Evolutionary conservation across 30 jellyfish, hydroid and myxozoan species (phyloP).

Genomic region (Cassiopea xamachana): DNA sequence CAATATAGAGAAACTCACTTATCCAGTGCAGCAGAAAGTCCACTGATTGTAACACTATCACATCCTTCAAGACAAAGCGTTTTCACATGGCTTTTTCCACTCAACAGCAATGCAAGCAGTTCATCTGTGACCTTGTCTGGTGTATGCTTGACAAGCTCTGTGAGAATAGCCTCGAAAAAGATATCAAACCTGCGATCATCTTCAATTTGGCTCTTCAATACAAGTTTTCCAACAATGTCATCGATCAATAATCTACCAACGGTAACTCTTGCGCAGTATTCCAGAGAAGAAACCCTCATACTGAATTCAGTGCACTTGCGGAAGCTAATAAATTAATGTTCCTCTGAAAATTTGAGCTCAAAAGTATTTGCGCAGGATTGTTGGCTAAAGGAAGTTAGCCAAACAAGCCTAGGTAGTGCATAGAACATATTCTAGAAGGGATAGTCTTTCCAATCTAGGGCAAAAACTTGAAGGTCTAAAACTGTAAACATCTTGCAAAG

Average conservation of each 20-base stretch:
- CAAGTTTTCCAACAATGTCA: background rate
- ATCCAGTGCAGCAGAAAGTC: conserved; percentile 42
- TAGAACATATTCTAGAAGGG: background rate
- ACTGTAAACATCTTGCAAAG: background rate
- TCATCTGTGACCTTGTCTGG: conserved; percentile 42
- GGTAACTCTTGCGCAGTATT: conserved; percentile 22
- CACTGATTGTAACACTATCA: conserved; percentile 44
- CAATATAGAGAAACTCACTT: conserved; percentile 5
- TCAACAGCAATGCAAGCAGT: conserved; percentile 28
- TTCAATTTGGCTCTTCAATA: background rate
- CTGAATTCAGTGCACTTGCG: background rate
- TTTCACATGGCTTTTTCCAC: conserved; percentile 54
- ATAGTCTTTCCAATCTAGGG: no score
- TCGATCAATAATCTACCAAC: conserved; percentile 6
- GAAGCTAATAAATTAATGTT: background rate
- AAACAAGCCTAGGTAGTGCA: background rate
- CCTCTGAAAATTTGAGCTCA: no score
- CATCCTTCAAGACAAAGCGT: conserved; percentile 45
- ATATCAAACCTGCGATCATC: conserved; percentile 6
- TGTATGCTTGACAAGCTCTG: conserved; percentile 11
- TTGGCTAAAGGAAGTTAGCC: no score
- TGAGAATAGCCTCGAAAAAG: conserved; percentile 15
- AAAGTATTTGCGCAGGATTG: no score
- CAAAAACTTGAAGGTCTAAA: no score
- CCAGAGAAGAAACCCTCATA: conserved; percentile 26